A percentile compares a stretch with the other conserved stretches of the same genome.
These are phyloP conservation scores for Polypterus senegalus DNA, from an alignment of 2,113 vertebrate genomes.

Conservation along the genomic window DNA sequence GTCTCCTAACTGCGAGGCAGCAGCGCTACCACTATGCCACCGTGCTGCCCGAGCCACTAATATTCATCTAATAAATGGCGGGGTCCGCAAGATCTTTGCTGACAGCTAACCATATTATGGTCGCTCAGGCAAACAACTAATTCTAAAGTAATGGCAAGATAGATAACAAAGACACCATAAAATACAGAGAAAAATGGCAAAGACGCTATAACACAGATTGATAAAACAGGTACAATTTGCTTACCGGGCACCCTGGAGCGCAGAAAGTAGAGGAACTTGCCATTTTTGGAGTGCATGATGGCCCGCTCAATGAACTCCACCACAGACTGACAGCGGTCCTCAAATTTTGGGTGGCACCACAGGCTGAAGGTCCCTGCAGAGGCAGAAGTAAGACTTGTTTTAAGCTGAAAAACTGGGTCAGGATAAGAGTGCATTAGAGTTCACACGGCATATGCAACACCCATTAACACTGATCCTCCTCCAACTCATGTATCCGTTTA, in stretches of 20 bases:
- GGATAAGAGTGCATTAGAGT: no score
- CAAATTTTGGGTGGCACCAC: conserved; percentile 97
- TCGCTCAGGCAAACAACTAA: no score
- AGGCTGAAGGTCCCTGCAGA: conserved; percentile 85
- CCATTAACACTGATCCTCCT: no score
- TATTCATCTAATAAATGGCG: no score
- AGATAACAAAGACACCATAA: neutral
- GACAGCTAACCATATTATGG: no score
- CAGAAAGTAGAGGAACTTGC: conserved; percentile 93
- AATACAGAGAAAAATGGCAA: neutral
- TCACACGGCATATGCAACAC: no score
- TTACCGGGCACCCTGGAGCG: conserved; percentile 89
- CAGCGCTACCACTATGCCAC: no score
- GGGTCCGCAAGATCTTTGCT: no score
- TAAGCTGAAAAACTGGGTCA: no score
- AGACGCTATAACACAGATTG: neutral
- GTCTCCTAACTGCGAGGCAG: no score
- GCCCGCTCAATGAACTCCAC: conserved; percentile 94
- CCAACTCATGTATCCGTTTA: no score
- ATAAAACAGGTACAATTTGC: conserved; percentile 3
- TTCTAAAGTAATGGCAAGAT: neutral
- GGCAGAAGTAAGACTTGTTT: conserved; percentile 1
- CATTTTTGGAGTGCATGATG: conserved; percentile 95
- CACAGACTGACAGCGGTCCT: conserved; percentile 93
- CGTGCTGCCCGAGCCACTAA: no score